phyloP scores from a whole-genome alignment of 2,113 vertebrate genomes.

The Hassar affinis region DNA sequence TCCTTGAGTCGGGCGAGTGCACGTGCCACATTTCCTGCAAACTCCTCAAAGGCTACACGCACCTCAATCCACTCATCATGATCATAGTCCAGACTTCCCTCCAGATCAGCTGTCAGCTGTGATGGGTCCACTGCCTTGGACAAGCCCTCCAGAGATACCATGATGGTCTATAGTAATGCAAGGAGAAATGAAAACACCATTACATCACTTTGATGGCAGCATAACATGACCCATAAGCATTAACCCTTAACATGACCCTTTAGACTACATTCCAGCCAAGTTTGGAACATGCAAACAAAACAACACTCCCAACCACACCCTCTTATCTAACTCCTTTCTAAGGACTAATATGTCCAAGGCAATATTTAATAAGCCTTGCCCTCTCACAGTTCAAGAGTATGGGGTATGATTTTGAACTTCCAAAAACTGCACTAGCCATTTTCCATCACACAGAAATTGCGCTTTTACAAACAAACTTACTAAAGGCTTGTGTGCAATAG shows the following conservation, averaged over 20 bases:
- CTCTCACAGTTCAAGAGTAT: not conserved
- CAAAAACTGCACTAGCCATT: slow-evolving; percentile 2
- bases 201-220: not conserved
- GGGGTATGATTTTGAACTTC: not conserved
- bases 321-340: not conserved
- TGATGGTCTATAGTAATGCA: slow-evolving; percentile 81
- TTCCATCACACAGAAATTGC: slow-evolving; percentile 35
- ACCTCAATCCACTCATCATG: slow-evolving; percentile 99
- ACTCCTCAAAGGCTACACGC: slow-evolving; percentile 89
- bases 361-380: not conserved
- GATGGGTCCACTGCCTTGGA: slow-evolving; percentile 97
- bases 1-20: slow-evolving; percentile 90
- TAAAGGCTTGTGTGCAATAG: slow-evolving; percentile 46
- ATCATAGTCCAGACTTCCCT: slow-evolving; percentile 96
- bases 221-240: not conserved
- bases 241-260: not conserved
- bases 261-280: not conserved
- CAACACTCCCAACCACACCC: not conserved
- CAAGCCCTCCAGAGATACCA: slow-evolving; percentile 98
- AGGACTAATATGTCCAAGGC: not conserved
- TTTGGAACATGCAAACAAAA: not conserved
- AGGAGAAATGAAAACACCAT: not conserved
- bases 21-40: slow-evolving; percentile 88
- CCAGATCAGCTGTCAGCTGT: slow-evolving; percentile 95
- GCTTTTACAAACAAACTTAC: slow-evolving; percentile 38